Base-by-base conservation (phyloP, 2,888 invertebrate species). In the Nysson spinosus region DNA sequence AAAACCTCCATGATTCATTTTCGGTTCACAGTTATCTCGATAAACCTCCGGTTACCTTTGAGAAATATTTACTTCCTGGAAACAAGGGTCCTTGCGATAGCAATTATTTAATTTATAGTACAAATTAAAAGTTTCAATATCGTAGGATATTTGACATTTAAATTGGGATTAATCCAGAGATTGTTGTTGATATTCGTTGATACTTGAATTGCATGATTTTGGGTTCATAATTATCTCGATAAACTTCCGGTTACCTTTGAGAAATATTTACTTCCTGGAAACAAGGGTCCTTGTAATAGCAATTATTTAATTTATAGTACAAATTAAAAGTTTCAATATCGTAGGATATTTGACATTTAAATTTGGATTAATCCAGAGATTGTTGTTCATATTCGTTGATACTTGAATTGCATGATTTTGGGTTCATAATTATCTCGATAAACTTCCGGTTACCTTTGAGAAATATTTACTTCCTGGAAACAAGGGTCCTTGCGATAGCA, bases 1-100 rank as follows among this genome's bases (percentile, higher is more conserved):
- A n/a, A n/a, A n/a, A n/a, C n/a, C n/a, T n/a, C n/a, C n/a, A 42
- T 64, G 46, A 63, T 46, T 46, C 46, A 39, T 19, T 63, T 50
- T 44, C 30, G 34, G 17, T 11, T 17, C 19, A 43, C 49, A 40
- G 22, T 34, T 46, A 57, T 58, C 40, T 11, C 37, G 39, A 5
- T 16, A 44, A 14, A 44, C 34, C 34, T 4, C 26, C 34, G n/a
- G 6, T 24, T 7, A 24, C 24, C 6, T 1, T 24, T 24, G 24
- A 24, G 9, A 24, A 24, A 24, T 24, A 24, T 24, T 9, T 5
- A 24, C 9, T 24, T 5, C 9, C 3, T 16, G 35, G 5, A 16
- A 35, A 35, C 9, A 35, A 17, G 11, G 9, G 22, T 6, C 11
- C 22, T 43, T 14, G 2, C 26, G 2, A 11, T 24, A n/a, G n/a